Evolutionary conservation across 2,113 vertebrate species (phyloP).

Genomic region (Ranitomeya imitator): DNA sequence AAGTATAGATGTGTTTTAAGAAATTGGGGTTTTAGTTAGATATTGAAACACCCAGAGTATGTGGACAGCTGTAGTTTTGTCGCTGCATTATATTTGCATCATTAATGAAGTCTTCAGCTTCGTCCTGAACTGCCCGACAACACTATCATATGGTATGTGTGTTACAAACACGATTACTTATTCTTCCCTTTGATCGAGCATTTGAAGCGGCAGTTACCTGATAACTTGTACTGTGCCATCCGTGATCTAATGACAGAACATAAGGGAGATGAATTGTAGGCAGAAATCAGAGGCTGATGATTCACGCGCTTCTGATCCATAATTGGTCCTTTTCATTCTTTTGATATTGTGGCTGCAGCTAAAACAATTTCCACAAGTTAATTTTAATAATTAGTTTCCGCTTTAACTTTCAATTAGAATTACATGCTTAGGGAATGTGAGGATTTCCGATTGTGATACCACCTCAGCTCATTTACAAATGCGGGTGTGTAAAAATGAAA

Average conservation of each 20-base stretch:
- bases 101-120: neutral
- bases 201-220: slow-evolving; percentile 20
- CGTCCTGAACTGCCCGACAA: neutral
- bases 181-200: slow-evolving; percentile 13
- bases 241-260: slow-evolving; percentile 24
- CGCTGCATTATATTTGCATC: neutral
- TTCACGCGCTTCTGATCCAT: slow-evolving; percentile 35
- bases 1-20: too few relatives aligned
- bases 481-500: neutral
- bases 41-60: too few relatives aligned
- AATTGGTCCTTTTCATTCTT: slow-evolving; percentile 43
- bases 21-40: too few relatives aligned
- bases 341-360: slow-evolving; percentile 46
- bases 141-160: neutral
- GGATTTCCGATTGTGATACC: neutral
- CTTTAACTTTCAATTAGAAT: slow-evolving; percentile 47
- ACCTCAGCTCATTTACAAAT: slow-evolving; percentile 17
- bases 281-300: slow-evolving; percentile 33
- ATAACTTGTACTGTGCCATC: neutral
- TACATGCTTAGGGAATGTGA: slow-evolving; percentile 12
- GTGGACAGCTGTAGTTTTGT: neutral
- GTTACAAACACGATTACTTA: neutral
- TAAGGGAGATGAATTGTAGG: slow-evolving; percentile 29
- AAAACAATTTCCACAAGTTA: slow-evolving; percentile 41
- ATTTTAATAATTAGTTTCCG: slow-evolving; percentile 50